Base-by-base conservation (phyloP, 2,113 vertebrate species). In the Pseudorhombus dupliciocellatus region DNA sequence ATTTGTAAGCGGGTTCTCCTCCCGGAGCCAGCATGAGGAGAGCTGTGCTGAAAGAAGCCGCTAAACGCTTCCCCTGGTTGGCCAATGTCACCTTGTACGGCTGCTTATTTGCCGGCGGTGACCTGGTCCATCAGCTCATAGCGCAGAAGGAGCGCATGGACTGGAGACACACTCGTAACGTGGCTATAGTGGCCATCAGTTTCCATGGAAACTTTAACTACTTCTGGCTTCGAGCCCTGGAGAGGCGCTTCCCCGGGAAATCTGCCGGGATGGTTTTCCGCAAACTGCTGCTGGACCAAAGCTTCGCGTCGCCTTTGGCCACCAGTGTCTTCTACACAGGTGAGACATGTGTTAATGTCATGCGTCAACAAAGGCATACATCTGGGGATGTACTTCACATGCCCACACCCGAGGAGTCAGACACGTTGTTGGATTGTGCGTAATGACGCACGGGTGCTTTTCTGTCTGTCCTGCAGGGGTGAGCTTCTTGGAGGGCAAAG, bases 141-240 rank as follows among this genome's bases (percentile, higher is more conserved):
- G 89, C 91, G 20, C 88, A 84, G n/a, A 85, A 89, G 59, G 90
- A 91, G 56, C 83, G 79, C 25, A 84, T 93, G 1, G 94, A 97
- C 92, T 95, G 95, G 95, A 91, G 69, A 25, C 96, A 95, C 87
- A 97, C 95, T 3, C 89, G 92, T 50, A 92, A 93, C 7, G 94
- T 97, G 56, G 95, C 94, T 48, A 88, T 95, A 1, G 91, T 97
- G 87, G 93, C 92, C 0, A 78, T 95, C 75, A 89, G 87, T 66
- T 97, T 96, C 85, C 96, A 97, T 10, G 96, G 93, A 28, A 95
- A 97, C 91, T 96, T 97, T 65, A 96, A 94, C 80, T 96, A 96
- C 87, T 90, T 93, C 61, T 98, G 96, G 95, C 83, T 96, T 25
- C 86, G 93, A 25, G 90, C 88, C 1, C 90, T 97, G 87, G 96